phyloP scores from a whole-genome alignment of 2,113 vertebrate species.

The Mesembrinibis cayennensis region DNA sequence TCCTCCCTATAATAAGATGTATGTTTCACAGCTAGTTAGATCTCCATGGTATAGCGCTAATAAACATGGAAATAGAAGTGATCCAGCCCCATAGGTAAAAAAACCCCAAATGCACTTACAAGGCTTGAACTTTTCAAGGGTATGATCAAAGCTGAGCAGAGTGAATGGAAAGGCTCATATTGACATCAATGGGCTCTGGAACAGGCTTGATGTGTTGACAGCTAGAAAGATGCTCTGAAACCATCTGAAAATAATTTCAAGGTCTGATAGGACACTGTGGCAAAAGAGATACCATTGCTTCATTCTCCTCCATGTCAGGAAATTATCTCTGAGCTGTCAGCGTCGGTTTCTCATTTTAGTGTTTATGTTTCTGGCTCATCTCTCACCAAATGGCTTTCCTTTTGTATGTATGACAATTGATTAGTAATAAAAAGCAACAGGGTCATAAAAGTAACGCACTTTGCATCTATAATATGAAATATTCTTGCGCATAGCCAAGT shows the following conservation, averaged over 20 bases:
- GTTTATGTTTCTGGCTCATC: constrained; percentile 32
- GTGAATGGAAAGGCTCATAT: neutral
- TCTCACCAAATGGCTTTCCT: constrained; percentile 46
- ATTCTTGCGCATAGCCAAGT: neutral
- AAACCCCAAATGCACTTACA: neutral
- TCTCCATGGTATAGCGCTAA: neutral
- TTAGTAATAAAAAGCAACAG: constrained; percentile 34
- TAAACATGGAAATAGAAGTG: neutral
- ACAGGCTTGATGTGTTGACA: constrained; percentile 23
- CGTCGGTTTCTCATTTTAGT: neutral
- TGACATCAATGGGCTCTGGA: constrained; percentile 20
- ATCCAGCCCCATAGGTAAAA: neutral
- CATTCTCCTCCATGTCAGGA: constrained; percentile 33
- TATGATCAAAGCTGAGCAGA: neutral
- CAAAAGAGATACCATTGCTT: constrained; percentile 32
- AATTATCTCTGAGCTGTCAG: constrained; percentile 51
- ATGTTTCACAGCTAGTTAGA: constrained; percentile 18
- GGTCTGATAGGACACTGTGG: constrained; percentile 14
- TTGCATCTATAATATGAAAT: constrained; percentile 12
- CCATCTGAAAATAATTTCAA: constrained; percentile 48
- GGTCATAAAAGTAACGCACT: constrained; percentile 20
- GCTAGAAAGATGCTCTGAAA: constrained; percentile 34
- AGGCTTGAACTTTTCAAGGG: neutral
- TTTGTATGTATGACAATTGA: constrained; percentile 46
- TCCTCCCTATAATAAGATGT: neutral